phyloP scores from a whole-genome alignment of 1,140 invertebrate genomes.

The Sogatella furcifera region DNA sequence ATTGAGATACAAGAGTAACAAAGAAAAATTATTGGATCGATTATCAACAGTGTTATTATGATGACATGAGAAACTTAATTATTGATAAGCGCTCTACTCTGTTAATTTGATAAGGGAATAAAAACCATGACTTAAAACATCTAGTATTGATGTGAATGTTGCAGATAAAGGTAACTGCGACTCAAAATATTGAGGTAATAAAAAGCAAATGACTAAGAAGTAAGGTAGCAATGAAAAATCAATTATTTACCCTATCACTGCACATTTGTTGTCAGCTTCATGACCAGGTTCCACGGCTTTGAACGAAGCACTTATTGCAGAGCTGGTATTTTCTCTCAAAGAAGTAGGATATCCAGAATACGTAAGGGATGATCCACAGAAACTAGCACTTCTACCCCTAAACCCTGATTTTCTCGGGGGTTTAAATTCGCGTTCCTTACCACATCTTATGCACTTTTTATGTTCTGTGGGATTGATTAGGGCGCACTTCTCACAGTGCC shows the following conservation, averaged over 20 bases:
- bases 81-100: no score
- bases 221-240: not conserved
- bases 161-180: no score
- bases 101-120: no score
- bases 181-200: no score
- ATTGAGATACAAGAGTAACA: no score
- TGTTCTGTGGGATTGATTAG: conserved; percentile 76
- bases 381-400: conserved; percentile 15
- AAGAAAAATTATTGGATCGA: no score
- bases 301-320: not conserved
- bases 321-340: conserved; percentile 1
- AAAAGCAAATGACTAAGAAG: not conserved
- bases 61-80: no score
- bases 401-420: conserved; percentile 11
- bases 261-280: conserved; percentile 1
- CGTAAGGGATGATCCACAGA: conserved; percentile 6
- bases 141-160: no score
- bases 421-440: conserved; percentile 25
- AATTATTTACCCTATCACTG: not conserved
- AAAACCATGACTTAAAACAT: no score
- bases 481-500: conserved; percentile 75
- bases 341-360: conserved; percentile 7
- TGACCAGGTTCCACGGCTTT: not conserved
- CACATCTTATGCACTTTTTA: conserved; percentile 68
- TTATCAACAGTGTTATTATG: no score